phyloP scores from a whole-genome alignment of 2,113 vertebrate species.

The Neotoma lepida region DNA sequence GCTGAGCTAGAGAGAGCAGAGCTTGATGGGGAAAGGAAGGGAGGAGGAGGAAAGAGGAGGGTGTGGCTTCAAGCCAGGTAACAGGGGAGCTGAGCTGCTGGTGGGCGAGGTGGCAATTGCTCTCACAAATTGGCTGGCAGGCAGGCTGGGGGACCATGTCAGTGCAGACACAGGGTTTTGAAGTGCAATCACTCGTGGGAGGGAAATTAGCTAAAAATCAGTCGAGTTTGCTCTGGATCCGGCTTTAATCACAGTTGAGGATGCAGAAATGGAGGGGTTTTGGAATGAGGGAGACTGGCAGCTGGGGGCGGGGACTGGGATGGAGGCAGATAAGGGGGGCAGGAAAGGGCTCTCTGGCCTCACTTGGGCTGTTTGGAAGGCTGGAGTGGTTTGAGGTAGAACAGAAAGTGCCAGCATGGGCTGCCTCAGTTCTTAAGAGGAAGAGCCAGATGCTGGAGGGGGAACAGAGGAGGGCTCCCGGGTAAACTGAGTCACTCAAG shows the following conservation, averaged over 20 bases:
- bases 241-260: neutral
- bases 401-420: rapidly evolving
- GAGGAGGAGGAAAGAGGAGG: neutral
- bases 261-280: neutral
- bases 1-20: neutral
- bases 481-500: constrained; percentile 21
- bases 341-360: neutral
- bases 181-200: constrained; percentile 56
- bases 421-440: neutral
- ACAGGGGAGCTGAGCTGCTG: neutral
- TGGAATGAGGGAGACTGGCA: neutral
- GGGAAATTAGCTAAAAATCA: constrained; percentile 65
- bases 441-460: neutral
- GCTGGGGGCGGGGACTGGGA: neutral
- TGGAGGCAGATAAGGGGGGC: neutral
- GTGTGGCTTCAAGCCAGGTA: neutral
- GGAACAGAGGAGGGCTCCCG: neutral
- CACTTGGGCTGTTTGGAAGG: neutral
- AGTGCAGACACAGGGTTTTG: constrained; percentile 19
- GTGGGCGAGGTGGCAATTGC: neutral
- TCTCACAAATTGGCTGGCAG: neutral
- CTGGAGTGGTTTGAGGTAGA: neutral
- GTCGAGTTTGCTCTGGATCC: constrained; percentile 25
- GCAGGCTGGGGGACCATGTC: neutral
- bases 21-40: too few species aligned